Evolutionary conservation across 2,113 vertebrate species (phyloP).

Genomic region (Mirza zaza): DNA sequence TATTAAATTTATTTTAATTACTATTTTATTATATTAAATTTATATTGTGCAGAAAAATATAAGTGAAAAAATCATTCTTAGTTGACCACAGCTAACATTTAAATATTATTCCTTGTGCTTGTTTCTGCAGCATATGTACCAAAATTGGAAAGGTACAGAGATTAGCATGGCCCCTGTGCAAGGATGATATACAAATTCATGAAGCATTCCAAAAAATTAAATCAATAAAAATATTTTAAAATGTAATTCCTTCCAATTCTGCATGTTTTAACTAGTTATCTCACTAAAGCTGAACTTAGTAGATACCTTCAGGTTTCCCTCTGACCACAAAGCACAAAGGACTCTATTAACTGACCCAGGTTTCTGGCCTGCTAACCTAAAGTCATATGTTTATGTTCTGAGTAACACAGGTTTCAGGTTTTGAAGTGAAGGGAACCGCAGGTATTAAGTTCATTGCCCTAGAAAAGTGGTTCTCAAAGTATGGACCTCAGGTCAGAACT

Average conservation of each 20-base stretch:
- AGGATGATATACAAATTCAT: too few relatives aligned
- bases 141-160: too few relatives aligned
- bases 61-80: background rate
- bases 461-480: background rate
- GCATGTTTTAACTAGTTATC: background rate
- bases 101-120: background rate
- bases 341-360: background rate
- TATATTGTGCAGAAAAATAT: background rate
- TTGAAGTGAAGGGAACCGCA: background rate
- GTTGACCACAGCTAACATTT: background rate
- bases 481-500: background rate
- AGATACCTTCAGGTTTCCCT: background rate
- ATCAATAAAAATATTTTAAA: too few relatives aligned
- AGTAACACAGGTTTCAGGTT: background rate
- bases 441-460: background rate
- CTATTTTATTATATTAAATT: background rate
- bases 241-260: background rate
- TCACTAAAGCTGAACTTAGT: background rate
- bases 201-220: too few relatives aligned
- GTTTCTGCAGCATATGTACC: too few relatives aligned
- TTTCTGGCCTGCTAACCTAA: background rate
- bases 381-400: background rate
- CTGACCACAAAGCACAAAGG: background rate
- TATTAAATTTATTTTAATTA: background rate
- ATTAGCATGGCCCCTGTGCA: too few relatives aligned